Base-by-base conservation (phyloP, 92 coral and sea anemone species). In the Porites cylindrica region DNA sequence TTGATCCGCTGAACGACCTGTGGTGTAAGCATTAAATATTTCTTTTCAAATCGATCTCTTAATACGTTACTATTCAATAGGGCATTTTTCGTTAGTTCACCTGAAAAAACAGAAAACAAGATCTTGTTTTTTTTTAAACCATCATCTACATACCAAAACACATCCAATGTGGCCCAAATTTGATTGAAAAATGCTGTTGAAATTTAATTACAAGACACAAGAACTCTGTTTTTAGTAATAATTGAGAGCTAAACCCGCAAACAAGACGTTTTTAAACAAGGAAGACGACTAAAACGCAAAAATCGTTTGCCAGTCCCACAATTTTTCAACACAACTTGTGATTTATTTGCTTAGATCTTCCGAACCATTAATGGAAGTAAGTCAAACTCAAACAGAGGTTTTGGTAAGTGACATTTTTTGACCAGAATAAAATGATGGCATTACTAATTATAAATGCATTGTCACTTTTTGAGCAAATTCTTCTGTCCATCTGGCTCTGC, bases 401-500 rank as follows among this genome's bases (percentile, higher is more conserved):
- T 81, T 77, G 26, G 1, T 21, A 9, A 32, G 70, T 72, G 51
- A 59, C 67, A 29, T 75, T 83, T 54, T 80, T 66, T 53, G 66
- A 51, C 66, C 76, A 70, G 64, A 20, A 14, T 32, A 29, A 77
- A 52, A 50, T 76, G 89, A 76, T 47, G 82, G 76, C 50, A 66
- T 51, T 23, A 76, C 83, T 85, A 85, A 85, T 85, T 85, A 85
- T 9, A 85, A 85, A 85, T 24, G 59, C 72, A 85, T 77, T 85
- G 82, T 78, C 84, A 58, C 53, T 77, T 78, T 85, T 53, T 65
- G 76, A 54, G 26, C 69, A 77, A 76, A 69, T 85, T 77, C 89
- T 76, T 77, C 75, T 13, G 23, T 75, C 86, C 96, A 95, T 91
- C 94, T 93, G 96, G 75, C 94, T 85, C 68, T 66, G 82, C 77